Evolutionary conservation across 2,888 invertebrate genomes (phyloP).

Genomic region (Biston stratarius): DNA sequence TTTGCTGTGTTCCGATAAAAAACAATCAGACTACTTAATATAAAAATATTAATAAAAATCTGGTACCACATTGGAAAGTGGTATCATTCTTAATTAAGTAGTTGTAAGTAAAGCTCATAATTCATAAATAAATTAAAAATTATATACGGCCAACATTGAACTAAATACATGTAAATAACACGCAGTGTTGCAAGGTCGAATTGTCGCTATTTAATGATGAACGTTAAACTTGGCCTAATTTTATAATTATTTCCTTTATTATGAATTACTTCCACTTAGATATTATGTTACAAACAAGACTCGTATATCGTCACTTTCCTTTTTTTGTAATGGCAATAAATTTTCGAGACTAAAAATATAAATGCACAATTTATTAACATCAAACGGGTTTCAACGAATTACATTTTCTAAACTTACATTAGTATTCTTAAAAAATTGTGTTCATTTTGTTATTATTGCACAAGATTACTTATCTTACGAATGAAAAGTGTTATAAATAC

Average conservation of each 20-base stretch:
- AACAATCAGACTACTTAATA: neutral
- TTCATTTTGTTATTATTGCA: slow-evolving; percentile 8
- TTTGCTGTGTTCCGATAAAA: too few relatives aligned
- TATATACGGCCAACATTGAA: slow-evolving; percentile 37
- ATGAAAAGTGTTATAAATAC: slow-evolving; percentile 35
- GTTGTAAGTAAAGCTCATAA: slow-evolving; percentile 14
- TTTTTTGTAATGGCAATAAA: slow-evolving; percentile 22
- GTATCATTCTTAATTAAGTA: slow-evolving; percentile 32
- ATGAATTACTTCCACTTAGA: slow-evolving; percentile 29
- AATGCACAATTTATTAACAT: slow-evolving; percentile 5
- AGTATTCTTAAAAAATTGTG: neutral
- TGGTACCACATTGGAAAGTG: slow-evolving; percentile 19
- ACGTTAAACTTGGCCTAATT: slow-evolving; percentile 41
- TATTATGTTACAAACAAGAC: slow-evolving; percentile 14
- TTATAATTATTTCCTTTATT: slow-evolving; percentile 45
- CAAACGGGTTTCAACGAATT: neutral
- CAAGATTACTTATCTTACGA: slow-evolving; percentile 19
- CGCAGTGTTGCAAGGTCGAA: slow-evolving; percentile 32
- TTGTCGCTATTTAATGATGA: slow-evolving; percentile 30
- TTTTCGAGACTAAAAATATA: slow-evolving; percentile 1
- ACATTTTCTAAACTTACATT: neutral
- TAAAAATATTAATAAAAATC: neutral
- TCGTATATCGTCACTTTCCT: slow-evolving; percentile 19
- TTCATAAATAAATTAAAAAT: slow-evolving; percentile 28
- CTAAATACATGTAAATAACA: slow-evolving; percentile 37